phyloP scores from a whole-genome alignment of 2,888 invertebrate species.

The Masnerella sp. region DNA sequence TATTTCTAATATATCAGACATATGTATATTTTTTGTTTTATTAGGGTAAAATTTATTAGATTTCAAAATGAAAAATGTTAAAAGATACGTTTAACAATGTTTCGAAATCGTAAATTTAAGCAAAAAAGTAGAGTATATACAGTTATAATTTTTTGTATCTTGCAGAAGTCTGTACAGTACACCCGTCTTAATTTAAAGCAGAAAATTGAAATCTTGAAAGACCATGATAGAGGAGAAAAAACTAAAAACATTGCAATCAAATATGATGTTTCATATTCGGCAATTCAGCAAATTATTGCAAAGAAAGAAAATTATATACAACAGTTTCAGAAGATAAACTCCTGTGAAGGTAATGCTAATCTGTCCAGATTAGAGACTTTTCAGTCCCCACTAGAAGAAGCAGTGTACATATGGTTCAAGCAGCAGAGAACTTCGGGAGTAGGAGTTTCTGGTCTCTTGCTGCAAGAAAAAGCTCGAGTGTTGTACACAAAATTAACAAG shows the following conservation, averaged over 20 bases:
- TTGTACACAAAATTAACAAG: neutral
- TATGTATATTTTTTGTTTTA: too few species aligned
- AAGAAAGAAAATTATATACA: neutral
- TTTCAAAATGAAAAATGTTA: too few species aligned
- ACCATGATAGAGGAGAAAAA: neutral
- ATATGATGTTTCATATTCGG: neutral
- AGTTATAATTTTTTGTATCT: too few species aligned
- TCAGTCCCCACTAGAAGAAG: neutral
- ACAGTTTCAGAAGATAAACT: neutral
- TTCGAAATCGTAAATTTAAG: too few species aligned
- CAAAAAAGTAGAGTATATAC: too few species aligned
- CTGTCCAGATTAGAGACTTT: neutral
- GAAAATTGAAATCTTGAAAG: too few species aligned
- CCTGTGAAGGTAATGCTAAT: neutral
- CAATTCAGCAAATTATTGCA: neutral
- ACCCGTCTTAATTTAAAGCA: too few species aligned
- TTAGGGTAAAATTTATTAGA: too few species aligned
- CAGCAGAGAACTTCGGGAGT: neutral
- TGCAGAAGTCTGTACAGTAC: too few species aligned
- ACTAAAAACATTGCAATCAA: neutral
- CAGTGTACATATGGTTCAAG: neutral
- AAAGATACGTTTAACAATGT: too few species aligned
- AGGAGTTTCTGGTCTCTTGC: neutral
- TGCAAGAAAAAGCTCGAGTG: neutral
- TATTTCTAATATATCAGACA: too few species aligned